phyloP scores from a whole-genome alignment of 2,113 vertebrate genomes.

The Notarius lentiginosus region DNA sequence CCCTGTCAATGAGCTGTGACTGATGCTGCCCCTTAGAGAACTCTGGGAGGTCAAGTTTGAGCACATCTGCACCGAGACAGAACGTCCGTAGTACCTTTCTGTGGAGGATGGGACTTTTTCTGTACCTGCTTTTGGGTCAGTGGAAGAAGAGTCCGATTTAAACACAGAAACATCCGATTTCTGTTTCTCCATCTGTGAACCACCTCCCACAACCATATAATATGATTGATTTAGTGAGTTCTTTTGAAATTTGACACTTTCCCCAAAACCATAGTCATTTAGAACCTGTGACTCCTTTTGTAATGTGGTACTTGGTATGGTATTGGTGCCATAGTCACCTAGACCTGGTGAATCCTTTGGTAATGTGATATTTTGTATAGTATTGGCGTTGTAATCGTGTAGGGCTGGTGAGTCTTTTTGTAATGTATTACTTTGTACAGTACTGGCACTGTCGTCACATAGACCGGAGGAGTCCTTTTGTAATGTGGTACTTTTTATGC shows the following conservation, averaged over 20 bases:
- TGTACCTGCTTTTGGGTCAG: conserved; percentile 6
- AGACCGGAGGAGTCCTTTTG: neutral
- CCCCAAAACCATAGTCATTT: neutral
- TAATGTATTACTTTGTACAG: neutral
- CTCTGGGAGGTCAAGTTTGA: conserved; percentile 56
- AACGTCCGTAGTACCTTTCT: conserved; percentile 16
- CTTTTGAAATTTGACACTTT: neutral
- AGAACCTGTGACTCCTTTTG: neutral
- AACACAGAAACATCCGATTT: conserved; percentile 12
- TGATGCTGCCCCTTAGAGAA: conserved; percentile 54
- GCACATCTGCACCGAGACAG: conserved; percentile 56
- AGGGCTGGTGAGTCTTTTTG: neutral
- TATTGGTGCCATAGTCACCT: neutral
- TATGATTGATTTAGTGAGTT: neutral
- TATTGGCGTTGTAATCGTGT: neutral
- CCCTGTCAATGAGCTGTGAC: conserved; percentile 41
- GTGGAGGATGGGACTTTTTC: neutral
- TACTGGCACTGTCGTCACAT: neutral
- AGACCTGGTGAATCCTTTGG: neutral
- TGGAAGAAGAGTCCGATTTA: neutral
- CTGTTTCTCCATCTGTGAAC: conserved; percentile 9
- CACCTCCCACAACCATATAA: neutral
- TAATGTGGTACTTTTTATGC: neutral
- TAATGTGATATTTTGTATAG: neutral
- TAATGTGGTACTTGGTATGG: neutral